Base-by-base conservation (phyloP, 2,113 vertebrate species). In the Plestiodon gilberti region DNA sequence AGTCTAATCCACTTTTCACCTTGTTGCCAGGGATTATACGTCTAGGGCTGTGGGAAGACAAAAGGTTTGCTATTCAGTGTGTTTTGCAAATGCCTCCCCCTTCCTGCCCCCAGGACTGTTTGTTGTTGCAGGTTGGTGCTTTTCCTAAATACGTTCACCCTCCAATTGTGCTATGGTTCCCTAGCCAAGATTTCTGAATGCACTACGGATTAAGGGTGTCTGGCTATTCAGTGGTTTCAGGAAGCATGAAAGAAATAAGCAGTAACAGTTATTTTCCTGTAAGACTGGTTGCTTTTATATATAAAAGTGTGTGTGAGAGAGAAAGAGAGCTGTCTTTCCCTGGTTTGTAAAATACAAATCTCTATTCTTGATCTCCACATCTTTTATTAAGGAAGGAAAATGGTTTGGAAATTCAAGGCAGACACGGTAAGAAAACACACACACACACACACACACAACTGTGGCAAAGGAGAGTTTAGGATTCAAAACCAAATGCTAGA, bases 1-100 rank as follows among this genome's bases (percentile, higher is more conserved):
- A 78, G 48, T 77, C 59, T 71, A 83, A 78, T 83, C 65, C 55
- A 67, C 55, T 80, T 69, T 86, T 15, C 25, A 79, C 30, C 55
- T 43, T 86, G 65, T 28, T 79, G 11, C n/a, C 28, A n/a, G 33
- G 55, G 67, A 79, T 80, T 86, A 70, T 6, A 25, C 15, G 43
- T 38, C 11, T 28, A 62, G 67, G 57, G 75, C 22, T 14, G 33
- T 11, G 64, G 64, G 64, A 52, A 40, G 23, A 61, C 6, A 28
- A 86, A 33, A 6, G 11, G 9, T 23, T 25, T 69, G 25, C 61
- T 22, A 6, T 57, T 48, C 69, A 55, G 13, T 35, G 14, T 61
- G 35, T 20, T 78, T 76, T 43, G 25, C 62, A 67, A 83, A 61
- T 17, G 23, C 48, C n/a, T n/a, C n/a, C n/a, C 13, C n/a, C 77